Evolutionary conservation across 2,888 invertebrate genomes (phyloP).

Genomic region (Sphecodes monilicornis): DNA sequence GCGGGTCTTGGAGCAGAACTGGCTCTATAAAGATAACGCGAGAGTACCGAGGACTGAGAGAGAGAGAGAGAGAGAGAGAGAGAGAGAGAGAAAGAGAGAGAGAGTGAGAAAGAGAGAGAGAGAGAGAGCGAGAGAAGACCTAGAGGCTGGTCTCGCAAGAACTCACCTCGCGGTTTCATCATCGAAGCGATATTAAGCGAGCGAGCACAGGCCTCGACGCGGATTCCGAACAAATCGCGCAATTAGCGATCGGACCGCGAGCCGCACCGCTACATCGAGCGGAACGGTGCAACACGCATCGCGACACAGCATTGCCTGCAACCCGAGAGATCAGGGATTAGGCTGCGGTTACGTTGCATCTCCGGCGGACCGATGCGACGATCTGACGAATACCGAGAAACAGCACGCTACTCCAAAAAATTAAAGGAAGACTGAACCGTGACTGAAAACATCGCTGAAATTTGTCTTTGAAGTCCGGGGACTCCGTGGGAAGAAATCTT

Average conservation of each 20-base stretch:
- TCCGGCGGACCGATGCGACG: background rate
- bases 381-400: background rate
- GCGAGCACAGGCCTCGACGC: constrained; percentile 1
- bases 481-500: background rate
- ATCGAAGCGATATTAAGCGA: constrained; percentile 32
- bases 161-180: constrained; percentile 38
- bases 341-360: background rate
- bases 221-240: constrained; percentile 65
- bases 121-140: background rate
- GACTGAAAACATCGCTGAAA: background rate
- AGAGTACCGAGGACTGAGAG: background rate
- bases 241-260: constrained; percentile 53
- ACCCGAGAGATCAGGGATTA: constrained; percentile 10
- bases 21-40: constrained; percentile 64
- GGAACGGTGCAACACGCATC: constrained; percentile 26
- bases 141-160: constrained; percentile 2
- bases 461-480: background rate
- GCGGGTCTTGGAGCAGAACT: constrained; percentile 44
- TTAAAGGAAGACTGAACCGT: background rate
- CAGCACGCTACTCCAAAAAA: background rate
- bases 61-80: background rate
- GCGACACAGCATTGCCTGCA: background rate
- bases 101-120: background rate
- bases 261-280: constrained; percentile 21
- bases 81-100: background rate